Conservation (phyloP, 2,888 invertebrate species). For the Ischnura elegans region DNA sequence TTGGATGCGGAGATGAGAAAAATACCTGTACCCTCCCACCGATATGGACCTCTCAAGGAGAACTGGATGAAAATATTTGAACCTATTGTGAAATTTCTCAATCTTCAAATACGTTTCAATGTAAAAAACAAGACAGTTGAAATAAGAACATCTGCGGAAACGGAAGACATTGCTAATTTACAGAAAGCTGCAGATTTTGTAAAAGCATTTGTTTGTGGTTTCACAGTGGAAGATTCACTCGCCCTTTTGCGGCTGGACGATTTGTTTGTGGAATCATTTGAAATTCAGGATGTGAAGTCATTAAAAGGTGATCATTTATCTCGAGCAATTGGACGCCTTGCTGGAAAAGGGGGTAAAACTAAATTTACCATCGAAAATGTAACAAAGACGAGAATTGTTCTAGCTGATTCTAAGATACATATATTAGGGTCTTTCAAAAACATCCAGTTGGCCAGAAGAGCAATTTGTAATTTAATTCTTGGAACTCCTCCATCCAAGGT, state of each 20-base stretch:
- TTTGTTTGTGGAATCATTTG: constrained; percentile 97
- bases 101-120: constrained; percentile 96
- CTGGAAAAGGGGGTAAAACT: constrained; percentile 98
- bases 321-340: constrained; percentile 97
- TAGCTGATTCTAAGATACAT: constrained; percentile 98
- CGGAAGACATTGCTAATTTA: constrained; percentile 91
- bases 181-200: constrained; percentile 99
- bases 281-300: constrained; percentile 97
- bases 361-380: constrained; percentile 99
- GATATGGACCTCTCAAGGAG: constrained; percentile 96
- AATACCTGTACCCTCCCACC: constrained; percentile 94
- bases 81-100: constrained; percentile 96
- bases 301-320: constrained; percentile 97
- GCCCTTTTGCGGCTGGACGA: constrained; percentile 97
- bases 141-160: constrained; percentile 85
- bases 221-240: constrained; percentile 97
- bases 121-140: constrained; percentile 94
- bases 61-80: constrained; percentile 98
- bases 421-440: constrained; percentile 98
- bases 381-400: constrained; percentile 97
- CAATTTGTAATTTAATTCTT: constrained; percentile 97
- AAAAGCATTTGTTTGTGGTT: constrained; percentile 96
- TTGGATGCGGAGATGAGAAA: constrained; percentile 75
- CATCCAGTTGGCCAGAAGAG: constrained; percentile 95
- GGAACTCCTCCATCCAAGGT: constrained; percentile 99